Evolutionary conservation across 2,888 invertebrate genomes (phyloP).

Genomic region (Orgyia antiqua): DNA sequence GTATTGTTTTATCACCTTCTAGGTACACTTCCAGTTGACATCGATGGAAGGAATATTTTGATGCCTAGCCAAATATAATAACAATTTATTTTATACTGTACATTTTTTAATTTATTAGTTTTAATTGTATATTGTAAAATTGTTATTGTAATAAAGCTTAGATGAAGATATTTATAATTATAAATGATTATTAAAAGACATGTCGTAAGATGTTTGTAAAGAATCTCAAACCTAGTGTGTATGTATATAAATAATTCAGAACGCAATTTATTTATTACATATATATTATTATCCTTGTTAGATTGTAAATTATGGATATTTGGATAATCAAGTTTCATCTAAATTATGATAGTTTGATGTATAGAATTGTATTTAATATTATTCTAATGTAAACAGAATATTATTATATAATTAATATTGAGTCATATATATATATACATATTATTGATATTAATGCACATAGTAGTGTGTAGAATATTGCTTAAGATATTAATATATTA

Average conservation of each 20-base stretch:
- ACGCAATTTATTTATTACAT: slow-evolving; percentile 55
- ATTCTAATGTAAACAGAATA: slow-evolving; percentile 43
- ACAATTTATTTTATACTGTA: no score
- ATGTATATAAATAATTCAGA: slow-evolving; percentile 48
- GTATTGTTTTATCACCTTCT: no score
- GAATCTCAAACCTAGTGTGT: slow-evolving; percentile 66
- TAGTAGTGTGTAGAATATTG: slow-evolving; percentile 32
- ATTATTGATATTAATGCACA: slow-evolving; percentile 48
- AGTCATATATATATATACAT: no score
- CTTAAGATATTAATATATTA: no score
- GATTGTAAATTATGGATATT: slow-evolving; percentile 36
- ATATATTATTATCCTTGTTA: slow-evolving; percentile 36
- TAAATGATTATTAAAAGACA: slow-evolving; percentile 40
- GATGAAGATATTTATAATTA: slow-evolving; percentile 34
- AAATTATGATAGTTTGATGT: slow-evolving; percentile 36
- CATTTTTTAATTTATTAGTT: no score
- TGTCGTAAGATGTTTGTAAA: slow-evolving; percentile 42
- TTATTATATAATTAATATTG: slow-evolving; percentile 41
- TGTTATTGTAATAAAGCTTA: slow-evolving; percentile 11
- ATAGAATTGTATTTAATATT: slow-evolving; percentile 57
- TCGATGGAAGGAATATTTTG: no score
- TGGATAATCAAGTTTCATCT: slow-evolving; percentile 40
- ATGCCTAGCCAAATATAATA: no score
- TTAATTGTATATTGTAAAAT: no score
- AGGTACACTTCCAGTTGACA: no score